phyloP scores from a whole-genome alignment of 2,113 vertebrate species.

The Trogon melanurus region DNA sequence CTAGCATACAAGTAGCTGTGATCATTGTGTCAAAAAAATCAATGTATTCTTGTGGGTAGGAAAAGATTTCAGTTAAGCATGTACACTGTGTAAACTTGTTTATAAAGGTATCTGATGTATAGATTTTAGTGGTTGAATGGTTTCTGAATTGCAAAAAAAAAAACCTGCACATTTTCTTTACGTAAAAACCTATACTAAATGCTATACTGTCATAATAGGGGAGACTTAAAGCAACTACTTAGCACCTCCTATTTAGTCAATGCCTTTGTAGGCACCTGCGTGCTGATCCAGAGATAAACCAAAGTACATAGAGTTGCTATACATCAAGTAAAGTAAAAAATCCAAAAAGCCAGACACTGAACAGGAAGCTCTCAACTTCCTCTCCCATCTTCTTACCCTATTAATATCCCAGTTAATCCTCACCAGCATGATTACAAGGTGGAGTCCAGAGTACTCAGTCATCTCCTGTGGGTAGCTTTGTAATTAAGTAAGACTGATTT shows the following conservation, averaged over 20 bases:
- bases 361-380: background rate
- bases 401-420: background rate
- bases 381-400: background rate
- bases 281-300: background rate
- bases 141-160: background rate
- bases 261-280: background rate
- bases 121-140: background rate
- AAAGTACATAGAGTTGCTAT: background rate
- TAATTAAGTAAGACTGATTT: background rate
- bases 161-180: background rate
- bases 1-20: background rate
- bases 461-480: background rate
- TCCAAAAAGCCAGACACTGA: background rate
- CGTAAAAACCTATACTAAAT: background rate
- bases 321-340: background rate
- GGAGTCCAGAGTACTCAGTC: background rate
- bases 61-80: background rate
- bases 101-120: background rate
- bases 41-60: background rate
- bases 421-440: background rate
- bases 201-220: background rate
- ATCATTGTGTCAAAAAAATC: background rate
- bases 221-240: background rate
- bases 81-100: background rate
- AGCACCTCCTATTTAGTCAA: background rate